Base-by-base conservation (phyloP, 2,797 vertebrate genomes). In the Xenops minutus region DNA sequence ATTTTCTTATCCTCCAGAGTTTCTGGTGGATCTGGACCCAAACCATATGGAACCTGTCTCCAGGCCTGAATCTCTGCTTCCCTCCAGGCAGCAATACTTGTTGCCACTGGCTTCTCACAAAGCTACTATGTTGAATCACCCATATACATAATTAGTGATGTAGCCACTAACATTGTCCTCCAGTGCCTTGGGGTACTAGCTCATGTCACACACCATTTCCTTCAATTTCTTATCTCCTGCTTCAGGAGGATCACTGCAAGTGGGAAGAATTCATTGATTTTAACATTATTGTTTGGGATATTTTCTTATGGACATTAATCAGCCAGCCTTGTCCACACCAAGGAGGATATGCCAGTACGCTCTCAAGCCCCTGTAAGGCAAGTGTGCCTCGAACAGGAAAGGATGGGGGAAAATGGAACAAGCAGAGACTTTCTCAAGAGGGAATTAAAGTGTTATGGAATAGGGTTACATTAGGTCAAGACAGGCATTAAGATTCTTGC, bases 401-500 rank as follows among this genome's bases (percentile, higher is more conserved):
- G 15, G 1, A 2, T 36, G 19, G 36, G 21, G n/a, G 2, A 7
- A 93, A 84, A 77, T 21, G 12, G 34, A 82, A 32, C 23, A 62
- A 81, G 26, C 44, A 41, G 54, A 10, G 27, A n/a, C 39, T 77
- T 78, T 89, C 58, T 89, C 63, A 67, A 67, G 64, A 37, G 32
- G 22, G 56, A 27, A 43, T 89, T 81, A 16, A 83, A 74, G 41
- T 77, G 78, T 54, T 74, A 66, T 8, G 8, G 56, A 49, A 22
- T 30, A 54, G 56, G 64, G 83, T 88, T 74, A 56, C 16, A 16
- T 43, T 49, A 86, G 26, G 54, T 61, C 49, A 74, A 74, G 72
- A 49, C 1, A 61, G 44, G 54, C 71, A 94, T 83, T 64, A 92
- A 84, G 54, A 66, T 61, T 87, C 85, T 64, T 88, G 62, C 32